Base-by-base conservation (phyloP, 2,113 vertebrate species). In the Formicarius rufipectus region DNA sequence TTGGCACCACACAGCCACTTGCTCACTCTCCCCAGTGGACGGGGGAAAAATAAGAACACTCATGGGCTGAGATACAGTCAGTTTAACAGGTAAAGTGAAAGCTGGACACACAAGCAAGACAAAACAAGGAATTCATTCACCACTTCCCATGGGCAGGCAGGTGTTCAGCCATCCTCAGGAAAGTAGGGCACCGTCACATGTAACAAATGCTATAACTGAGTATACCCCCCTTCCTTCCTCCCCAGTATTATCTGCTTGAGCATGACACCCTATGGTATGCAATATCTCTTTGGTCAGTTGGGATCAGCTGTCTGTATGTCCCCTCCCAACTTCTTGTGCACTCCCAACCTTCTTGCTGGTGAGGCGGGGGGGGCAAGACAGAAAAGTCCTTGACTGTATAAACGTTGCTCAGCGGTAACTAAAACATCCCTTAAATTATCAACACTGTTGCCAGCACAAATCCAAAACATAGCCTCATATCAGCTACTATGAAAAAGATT, bases 101-200 rank as follows among this genome's bases (percentile, higher is more conserved):
- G 27, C 47, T n/a, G 20, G 13, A 33, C 33, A 45, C 4, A 7
- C 14, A 28, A 28, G 33, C 18, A 35, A 45, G 56, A 42, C 19
- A 56, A 55, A 75, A 30, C 27, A 62, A 37, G 49, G 58, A 62
- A 42, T 55, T 75, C 10, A 30, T 81, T 68, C 35, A 62, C 47
- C 6, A 0, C 23, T 44, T 42, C 40, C 47, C 9, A 7, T 12
- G 23, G 47, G 18, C 15, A 14, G 18, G 15, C 68, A 86, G 31
- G 47, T 87, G 35, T 62, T 69, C 47, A n/a, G 27, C 10, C 69
- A 75, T 10, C 27, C 35, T 33, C 75, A 55, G 68, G 27, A 49
- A 35, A 49, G 55, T 31, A 33, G 0, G 0, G 31, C 16, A 63
- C 42, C 0, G 0, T 50, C 28, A 9, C 10, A 6, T 10, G 7